Evolutionary conservation across 37 sponge, comb jelly and placozoan species (phyloP), one percentile per base, ranked within the genome.

Genomic region (Eunapius fragilis): DNA sequence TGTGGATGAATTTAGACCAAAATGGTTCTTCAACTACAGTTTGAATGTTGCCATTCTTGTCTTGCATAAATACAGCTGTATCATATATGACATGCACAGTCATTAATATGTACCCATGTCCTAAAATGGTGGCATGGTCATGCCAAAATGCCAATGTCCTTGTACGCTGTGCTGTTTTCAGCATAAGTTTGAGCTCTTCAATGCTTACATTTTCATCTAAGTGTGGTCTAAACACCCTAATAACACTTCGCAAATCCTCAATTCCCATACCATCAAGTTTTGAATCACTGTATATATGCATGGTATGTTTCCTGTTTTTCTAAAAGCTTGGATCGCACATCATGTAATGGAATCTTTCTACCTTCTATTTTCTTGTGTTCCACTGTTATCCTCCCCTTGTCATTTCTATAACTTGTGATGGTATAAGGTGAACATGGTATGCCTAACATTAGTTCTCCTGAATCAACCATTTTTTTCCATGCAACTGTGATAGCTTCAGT

Each of bases 251-350:
- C 41, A 41, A 41, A 9, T 3, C 41, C 3, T 41, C 41, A 9
- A 41, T 41, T 41, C 41, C 41, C 41, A 41, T 41, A 41, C 41
- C 58, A 17, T 58, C 69, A 12, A 87, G 35, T 27, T 87, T 76
- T 23, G 74, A 75, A 81, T 87, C 87, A 33, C 76, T 75, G 69
- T 87, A 47, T 32, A n/a, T 81, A 33, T 78, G 82, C 87, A 87
- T 80, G n/a, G 24, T 50, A 30, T 17, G 31, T 31, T 37, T 80
- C 67, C 26, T 87, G 87, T 41, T 80, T 68, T 28, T 72, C 68
- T 23, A 87, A 68, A 10, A 87, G 48, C 11, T 87, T 77, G 67
- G 80, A 5, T 33, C 87, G 28, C 70, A 85, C 22, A 38, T 78
- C 78, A 68, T 31, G 77, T 17, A 85, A 78, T 31, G 86, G 86